A percentile compares a stretch with the other conserved stretches of the same genome.
Conservation (phyloP, 1,140 invertebrate species). For the Mycetomoellerius zeteki region DNA sequence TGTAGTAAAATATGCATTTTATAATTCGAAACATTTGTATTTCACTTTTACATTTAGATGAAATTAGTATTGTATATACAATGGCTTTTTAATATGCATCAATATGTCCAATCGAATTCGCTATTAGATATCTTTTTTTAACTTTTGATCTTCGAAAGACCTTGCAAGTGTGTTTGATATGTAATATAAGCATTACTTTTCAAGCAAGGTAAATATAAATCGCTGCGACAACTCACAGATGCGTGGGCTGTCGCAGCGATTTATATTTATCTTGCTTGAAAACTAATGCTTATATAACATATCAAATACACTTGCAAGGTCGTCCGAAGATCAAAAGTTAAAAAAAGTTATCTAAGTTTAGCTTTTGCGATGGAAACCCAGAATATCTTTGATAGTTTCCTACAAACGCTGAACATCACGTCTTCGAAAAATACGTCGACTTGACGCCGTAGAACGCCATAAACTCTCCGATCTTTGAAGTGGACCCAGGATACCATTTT, state of each 20-base stretch:
- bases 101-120: no score
- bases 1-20: no score
- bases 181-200: background rate
- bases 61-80: no score
- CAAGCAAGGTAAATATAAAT: constrained; percentile 7
- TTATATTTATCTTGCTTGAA: constrained; percentile 8
- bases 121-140: background rate
- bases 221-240: no score
- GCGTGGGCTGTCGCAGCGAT: no score
- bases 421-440: background rate
- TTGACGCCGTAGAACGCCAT: background rate
- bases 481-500: background rate
- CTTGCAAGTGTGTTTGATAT: background rate
- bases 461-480: constrained; percentile 38
- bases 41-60: no score
- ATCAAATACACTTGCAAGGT: background rate
- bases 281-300: background rate
- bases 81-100: no score
- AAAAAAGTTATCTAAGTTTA: background rate
- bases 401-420: background rate
- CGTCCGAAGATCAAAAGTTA: background rate
- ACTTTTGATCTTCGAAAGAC: background rate
- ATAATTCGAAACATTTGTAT: no score
- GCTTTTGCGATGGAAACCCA: background rate
- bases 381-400: constrained; percentile 11